These are phyloP conservation scores for Amphibalanus amphitrite DNA, from an alignment of 1,140 invertebrate species.

Conservation along the genomic window DNA sequence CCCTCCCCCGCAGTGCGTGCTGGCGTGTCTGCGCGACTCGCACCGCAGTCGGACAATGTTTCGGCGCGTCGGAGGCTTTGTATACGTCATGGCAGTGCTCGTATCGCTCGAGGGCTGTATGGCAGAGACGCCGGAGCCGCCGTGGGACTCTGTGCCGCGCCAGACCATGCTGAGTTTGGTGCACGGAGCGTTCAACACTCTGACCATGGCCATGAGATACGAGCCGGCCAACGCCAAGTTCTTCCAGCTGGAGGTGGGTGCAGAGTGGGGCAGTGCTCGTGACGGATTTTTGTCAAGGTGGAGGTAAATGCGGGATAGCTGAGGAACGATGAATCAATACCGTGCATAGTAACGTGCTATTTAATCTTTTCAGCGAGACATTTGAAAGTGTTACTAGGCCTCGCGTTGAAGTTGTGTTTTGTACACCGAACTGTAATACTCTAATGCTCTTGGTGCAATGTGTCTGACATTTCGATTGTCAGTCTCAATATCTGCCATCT, in stretches of 20 bases:
- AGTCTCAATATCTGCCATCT: no score
- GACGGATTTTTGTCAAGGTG: not conserved
- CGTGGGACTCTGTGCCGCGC: conserved; percentile 28
- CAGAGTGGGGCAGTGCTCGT: not conserved
- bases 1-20: conserved; percentile 28
- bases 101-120: conserved; percentile 80
- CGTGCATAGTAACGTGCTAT: not conserved
- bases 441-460: no score
- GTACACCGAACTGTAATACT: no score
- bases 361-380: no score
- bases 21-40: conserved; percentile 77
- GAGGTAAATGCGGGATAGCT: no score
- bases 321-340: not conserved
- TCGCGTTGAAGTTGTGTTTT: no score
- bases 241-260: conserved; percentile 76
- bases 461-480: no score
- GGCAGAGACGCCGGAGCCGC: conserved; percentile 25
- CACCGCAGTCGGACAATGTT: conserved; percentile 92
- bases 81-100: conserved; percentile 89
- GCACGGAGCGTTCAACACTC: conserved; percentile 81
- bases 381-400: no score
- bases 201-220: conserved; percentile 93
- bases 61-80: conserved; percentile 91
- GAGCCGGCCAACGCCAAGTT: conserved; percentile 98
- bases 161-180: conserved; percentile 49